Base-by-base conservation (phyloP, 2,113 vertebrate species). In the Amphiprion ocellaris region DNA sequence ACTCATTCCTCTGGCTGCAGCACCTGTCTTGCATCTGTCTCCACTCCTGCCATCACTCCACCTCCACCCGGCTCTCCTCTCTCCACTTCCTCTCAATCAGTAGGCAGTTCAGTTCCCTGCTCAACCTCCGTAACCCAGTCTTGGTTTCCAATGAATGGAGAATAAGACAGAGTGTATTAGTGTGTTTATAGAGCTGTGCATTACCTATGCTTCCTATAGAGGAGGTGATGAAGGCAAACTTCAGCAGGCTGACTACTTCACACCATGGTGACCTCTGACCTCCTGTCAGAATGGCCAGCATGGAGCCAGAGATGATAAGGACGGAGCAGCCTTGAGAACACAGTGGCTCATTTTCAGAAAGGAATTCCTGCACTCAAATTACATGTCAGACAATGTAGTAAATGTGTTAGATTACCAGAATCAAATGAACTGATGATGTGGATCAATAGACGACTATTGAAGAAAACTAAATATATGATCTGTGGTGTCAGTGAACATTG, bases 251-350 rank as follows among this genome's bases (percentile, higher is more conserved):
- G 87, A 94, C 93, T 1, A 92, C 67, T 79, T 95, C 93, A 77
- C 94, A 95, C 94, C 94, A 95, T 0, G 94, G 93, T 16, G 94
- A 95, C 23, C 53, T 87, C 81, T 95, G 93, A 87, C 93, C 94
- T 28, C 84, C 87, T 0, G 84, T 92, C 58, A 95, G 65, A 15
- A 94, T 69, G 46, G 93, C 93, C 50, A 95, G 14, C 55, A 95
- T 71, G 37, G 94, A 95, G 63, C 93, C 76, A 4, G 87, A 92
- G 59, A 92, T 93, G 53, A 95, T 92, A 54, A 95, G 77, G 23
- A 90, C 37, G 3, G 93, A 92, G 71, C 90, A 95, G 41, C 92
- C 92, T 92, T 68, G 23, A 71, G 7, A 55, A 75, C 6, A 77
- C 24, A 84, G 2, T 0, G 11, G 15, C 24, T 76, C 11, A 54